Evolutionary conservation across 92 coral and sea anemone species (phyloP).

Genomic region (Phenganax marumi): DNA sequence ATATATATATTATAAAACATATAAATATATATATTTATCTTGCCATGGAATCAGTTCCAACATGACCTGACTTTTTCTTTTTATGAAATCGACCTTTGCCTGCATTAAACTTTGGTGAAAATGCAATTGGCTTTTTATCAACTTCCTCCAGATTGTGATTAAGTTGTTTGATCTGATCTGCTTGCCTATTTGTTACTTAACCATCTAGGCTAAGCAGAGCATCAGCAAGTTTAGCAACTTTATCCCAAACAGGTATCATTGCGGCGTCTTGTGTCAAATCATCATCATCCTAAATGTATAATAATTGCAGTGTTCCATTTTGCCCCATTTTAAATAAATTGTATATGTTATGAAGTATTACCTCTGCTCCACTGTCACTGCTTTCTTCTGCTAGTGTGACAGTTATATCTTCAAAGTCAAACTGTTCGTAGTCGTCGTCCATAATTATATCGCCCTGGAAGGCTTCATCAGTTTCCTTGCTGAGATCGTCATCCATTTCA

Average conservation of each 20-base stretch:
- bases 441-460: not conserved
- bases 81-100: not conserved
- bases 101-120: not conserved
- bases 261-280: too few species aligned
- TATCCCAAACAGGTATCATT: too few species aligned
- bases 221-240: conserved; percentile 4
- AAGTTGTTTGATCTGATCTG: not conserved
- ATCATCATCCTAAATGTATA: too few species aligned
- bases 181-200: not conserved
- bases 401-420: too few species aligned
- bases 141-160: too few species aligned
- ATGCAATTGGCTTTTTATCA: not conserved
- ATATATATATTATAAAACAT: too few species aligned
- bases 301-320: too few species aligned
- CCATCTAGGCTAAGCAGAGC: not conserved
- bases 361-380: conserved; percentile 3
- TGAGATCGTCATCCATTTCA: not conserved
- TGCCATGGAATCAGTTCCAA: too few species aligned
- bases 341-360: not conserved
- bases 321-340: not conserved
- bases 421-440: not conserved
- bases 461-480: not conserved
- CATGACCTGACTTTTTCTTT: too few species aligned
- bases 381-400: not conserved
- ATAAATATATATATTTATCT: too few species aligned